These are phyloP conservation scores for Tyto alba DNA, from an alignment of 2,113 vertebrate species.

Conservation along the genomic window DNA sequence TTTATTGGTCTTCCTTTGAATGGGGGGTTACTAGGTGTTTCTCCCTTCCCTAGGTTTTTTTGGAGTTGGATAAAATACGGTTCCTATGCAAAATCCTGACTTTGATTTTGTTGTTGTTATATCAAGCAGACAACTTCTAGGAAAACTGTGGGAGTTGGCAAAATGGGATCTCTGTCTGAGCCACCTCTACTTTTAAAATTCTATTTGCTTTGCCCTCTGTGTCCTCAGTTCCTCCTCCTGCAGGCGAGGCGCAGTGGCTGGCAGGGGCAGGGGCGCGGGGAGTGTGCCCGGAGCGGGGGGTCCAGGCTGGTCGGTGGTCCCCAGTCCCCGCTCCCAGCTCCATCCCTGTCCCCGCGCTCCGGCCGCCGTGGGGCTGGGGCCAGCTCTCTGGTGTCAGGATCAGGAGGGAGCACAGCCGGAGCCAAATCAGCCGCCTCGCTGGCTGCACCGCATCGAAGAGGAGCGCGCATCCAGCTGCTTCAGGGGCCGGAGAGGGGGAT, in stretches of 20 bases:
- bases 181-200: not conserved
- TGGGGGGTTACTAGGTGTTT: not conserved
- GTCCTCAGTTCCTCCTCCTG: not conserved
- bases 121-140: not conserved
- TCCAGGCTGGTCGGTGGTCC: not conserved
- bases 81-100: not conserved
- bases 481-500: not conserved
- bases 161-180: not conserved
- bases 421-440: not conserved
- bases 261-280: fast-evolving
- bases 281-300: fast-evolving
- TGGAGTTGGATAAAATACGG: not conserved
- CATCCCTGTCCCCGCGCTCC: not conserved
- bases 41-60: not conserved
- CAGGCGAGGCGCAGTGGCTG: fast-evolving
- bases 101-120: not conserved
- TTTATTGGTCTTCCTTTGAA: not conserved
- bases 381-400: not conserved
- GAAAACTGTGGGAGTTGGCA: not conserved
- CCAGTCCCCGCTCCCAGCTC: not conserved
- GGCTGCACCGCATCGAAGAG: constrained; percentile 25
- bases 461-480: not conserved
- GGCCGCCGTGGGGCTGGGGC: not conserved
- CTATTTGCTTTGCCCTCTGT: not conserved
- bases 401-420: not conserved